Conservation (phyloP, 2,888 invertebrate species). For the Cheilosia impressa region DNA sequence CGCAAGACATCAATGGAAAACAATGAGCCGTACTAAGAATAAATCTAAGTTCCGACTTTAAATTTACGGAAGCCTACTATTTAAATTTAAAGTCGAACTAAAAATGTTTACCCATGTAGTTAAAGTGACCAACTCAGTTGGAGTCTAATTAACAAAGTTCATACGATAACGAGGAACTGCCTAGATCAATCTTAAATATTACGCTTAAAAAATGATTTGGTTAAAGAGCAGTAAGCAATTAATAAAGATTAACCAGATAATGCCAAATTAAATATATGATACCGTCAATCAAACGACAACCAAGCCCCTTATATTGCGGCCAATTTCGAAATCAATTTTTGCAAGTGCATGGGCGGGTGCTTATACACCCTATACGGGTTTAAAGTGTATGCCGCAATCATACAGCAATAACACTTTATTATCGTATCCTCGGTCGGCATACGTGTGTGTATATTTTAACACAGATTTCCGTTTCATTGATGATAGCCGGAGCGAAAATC, state of each 20-base stretch:
- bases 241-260: slow-evolving; percentile 5
- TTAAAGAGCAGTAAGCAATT: background rate
- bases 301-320: background rate
- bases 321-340: background rate
- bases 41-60: too few species aligned
- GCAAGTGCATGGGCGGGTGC: background rate
- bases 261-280: background rate
- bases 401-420: slow-evolving; percentile 5
- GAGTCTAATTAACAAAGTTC: too few species aligned
- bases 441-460: too few species aligned
- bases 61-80: too few species aligned
- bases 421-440: background rate
- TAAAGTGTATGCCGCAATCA: background rate
- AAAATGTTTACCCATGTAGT: too few species aligned
- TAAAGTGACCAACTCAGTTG: too few species aligned
- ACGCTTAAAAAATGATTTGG: background rate
- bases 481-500: background rate
- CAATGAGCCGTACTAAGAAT: too few species aligned
- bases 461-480: background rate
- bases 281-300: background rate
- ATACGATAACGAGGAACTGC: too few species aligned
- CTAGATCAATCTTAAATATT: background rate
- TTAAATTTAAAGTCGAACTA: too few species aligned
- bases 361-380: background rate
- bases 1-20: too few species aligned